A percentile compares a stretch with the other conserved stretches of the same genome.
Evolutionary conservation across 2,888 invertebrate genomes (phyloP).

Genomic region (Quadroppia sp.): DNA sequence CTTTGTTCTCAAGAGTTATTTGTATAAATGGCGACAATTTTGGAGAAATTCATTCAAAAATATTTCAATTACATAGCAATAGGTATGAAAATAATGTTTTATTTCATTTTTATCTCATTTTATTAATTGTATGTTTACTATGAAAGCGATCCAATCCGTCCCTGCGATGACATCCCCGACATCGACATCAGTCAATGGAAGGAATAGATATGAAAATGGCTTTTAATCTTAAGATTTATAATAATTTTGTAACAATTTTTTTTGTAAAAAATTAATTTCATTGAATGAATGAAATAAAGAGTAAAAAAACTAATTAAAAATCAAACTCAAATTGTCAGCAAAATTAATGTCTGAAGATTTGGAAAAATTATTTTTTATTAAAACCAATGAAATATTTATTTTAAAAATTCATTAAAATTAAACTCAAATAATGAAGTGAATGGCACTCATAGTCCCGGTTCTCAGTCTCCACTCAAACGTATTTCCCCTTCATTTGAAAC

Average conservation of each 20-base stretch:
- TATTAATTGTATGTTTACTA: neutral
- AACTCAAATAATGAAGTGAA: too few relatives aligned
- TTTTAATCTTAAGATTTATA: neutral
- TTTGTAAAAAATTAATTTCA: neutral
- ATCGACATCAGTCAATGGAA: constrained; percentile 43
- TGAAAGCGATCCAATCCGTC: constrained; percentile 23
- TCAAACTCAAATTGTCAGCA: too few relatives aligned
- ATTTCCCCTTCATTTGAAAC: constrained; percentile 25
- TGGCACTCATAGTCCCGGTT: constrained; percentile 40
- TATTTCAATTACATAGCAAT: constrained; percentile 42
- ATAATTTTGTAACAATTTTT: neutral
- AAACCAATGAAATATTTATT: too few relatives aligned
- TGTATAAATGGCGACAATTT: constrained; percentile 49
- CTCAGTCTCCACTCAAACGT: constrained; percentile 42
- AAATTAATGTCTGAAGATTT: too few relatives aligned
- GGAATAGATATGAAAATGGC: constrained; percentile 28
- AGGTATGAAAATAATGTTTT: constrained; percentile 23
- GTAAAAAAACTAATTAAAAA: too few relatives aligned
- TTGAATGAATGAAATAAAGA: neutral
- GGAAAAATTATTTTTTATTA: too few relatives aligned
- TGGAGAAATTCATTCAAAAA: constrained; percentile 44
- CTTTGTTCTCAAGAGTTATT: constrained; percentile 46
- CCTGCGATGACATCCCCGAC: constrained; percentile 42
- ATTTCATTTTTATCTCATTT: neutral
- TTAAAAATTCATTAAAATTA: too few relatives aligned